These are phyloP conservation scores for Julus scandinavius DNA, from an alignment of 2,888 invertebrate species.

Conservation along the genomic window DNA sequence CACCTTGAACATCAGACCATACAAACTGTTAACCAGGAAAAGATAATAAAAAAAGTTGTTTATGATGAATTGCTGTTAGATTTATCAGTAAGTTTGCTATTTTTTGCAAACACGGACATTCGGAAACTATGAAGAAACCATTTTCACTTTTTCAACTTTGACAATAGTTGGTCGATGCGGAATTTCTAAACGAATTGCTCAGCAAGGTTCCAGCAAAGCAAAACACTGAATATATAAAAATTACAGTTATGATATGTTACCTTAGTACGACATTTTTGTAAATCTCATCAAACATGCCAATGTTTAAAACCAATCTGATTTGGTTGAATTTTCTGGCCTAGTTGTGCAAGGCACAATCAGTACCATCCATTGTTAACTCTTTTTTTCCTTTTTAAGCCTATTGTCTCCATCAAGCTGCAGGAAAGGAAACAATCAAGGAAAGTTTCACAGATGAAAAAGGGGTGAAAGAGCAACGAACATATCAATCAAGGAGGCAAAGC, in stretches of 20 bases:
- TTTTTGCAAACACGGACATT: no score
- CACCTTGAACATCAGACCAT: neutral
- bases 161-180: no score
- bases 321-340: neutral
- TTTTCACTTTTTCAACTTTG: no score
- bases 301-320: neutral
- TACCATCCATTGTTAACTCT: neutral
- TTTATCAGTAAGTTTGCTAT: no score
- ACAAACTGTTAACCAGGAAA: no score
- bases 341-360: neutral
- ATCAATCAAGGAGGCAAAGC: slow-evolving; percentile 3
- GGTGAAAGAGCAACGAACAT: slow-evolving; percentile 24
- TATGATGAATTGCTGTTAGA: no score
- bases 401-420: neutral
- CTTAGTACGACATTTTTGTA: neutral
- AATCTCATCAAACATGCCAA: neutral
- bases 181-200: no score
- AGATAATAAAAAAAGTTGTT: no score
- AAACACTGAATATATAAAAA: no score
- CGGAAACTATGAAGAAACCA: no score
- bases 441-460: neutral
- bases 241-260: no score
- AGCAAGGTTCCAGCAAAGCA: no score
- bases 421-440: neutral
- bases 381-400: neutral